A percentile compares a stretch with the other conserved stretches of the same genome.
Evolutionary conservation across 2,113 vertebrate species (phyloP).

Genomic region (Hemiscyllium ocellatum): DNA sequence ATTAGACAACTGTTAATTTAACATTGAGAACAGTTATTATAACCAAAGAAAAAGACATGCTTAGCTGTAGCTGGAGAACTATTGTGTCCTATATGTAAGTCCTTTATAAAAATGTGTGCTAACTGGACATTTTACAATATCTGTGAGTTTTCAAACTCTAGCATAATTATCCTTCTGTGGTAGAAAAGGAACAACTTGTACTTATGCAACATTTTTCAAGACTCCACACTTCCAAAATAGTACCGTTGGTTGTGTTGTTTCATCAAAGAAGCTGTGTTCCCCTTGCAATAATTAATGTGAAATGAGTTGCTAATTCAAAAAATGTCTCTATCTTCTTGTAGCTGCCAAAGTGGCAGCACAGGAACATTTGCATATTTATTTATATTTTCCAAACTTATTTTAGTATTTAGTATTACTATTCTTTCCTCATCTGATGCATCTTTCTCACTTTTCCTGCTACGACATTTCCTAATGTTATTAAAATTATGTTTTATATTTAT

Average conservation of each 20-base stretch:
- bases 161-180: neutral
- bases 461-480: neutral
- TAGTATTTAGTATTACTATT: neutral
- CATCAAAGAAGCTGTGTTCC: neutral
- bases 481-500: neutral
- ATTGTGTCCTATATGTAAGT: neutral
- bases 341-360: neutral
- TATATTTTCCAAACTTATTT: neutral
- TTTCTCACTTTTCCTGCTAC: neutral
- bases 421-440: neutral
- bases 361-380: neutral
- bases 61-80: neutral
- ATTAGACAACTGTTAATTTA: neutral
- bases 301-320: neutral
- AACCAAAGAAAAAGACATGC: neutral
- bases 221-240: neutral
- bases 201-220: neutral
- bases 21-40: neutral
- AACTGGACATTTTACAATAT: neutral
- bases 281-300: neutral
- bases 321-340: neutral
- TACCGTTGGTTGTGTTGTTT: neutral
- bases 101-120: neutral
- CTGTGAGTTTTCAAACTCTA: neutral
- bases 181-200: neutral